Conservation (phyloP, 2,888 invertebrate genomes). For the Tetranychus truncatus region DNA sequence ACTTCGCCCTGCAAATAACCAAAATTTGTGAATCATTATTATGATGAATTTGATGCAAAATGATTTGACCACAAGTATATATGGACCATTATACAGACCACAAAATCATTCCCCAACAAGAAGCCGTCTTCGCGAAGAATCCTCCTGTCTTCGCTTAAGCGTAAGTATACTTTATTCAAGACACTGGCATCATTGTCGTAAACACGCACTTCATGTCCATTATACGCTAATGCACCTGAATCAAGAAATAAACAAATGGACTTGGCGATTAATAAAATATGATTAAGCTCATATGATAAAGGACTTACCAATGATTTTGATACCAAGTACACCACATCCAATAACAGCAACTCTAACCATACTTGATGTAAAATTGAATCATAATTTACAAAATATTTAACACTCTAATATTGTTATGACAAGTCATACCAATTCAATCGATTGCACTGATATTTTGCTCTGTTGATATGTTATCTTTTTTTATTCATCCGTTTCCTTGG, state of each 20-base stretch:
- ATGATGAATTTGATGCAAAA: not conserved
- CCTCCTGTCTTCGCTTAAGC: conserved; percentile 34
- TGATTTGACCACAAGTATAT: not conserved
- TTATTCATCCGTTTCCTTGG: too few relatives aligned
- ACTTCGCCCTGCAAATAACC: conserved; percentile 33
- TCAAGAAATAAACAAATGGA: not conserved
- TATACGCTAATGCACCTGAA: conserved; percentile 35
- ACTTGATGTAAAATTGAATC: not conserved
- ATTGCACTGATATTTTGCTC: not conserved
- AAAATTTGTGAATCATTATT: not conserved
- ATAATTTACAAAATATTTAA: not conserved
- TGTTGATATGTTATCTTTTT: too few relatives aligned
- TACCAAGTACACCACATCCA: conserved; percentile 35
- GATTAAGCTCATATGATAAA: not conserved
- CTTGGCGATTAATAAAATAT: not conserved
- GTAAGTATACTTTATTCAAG: conserved; percentile 32
- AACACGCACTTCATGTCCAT: conserved; percentile 36
- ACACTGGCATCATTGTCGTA: conserved; percentile 32
- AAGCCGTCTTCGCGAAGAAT: conserved; percentile 33
- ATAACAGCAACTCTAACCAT: conserved; percentile 35
- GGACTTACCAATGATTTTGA: conserved; percentile 34
- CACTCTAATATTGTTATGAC: conserved; percentile 2
- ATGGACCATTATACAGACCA: conserved; percentile 28
- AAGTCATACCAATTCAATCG: not conserved
- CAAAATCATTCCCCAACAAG: conserved; percentile 31